Percentiles rank a stretch among this genome's conserved stretches.
These are phyloP conservation scores for Catamblyrhynchus diadema DNA, from an alignment of 2,797 vertebrate genomes.

Conservation along the genomic window DNA sequence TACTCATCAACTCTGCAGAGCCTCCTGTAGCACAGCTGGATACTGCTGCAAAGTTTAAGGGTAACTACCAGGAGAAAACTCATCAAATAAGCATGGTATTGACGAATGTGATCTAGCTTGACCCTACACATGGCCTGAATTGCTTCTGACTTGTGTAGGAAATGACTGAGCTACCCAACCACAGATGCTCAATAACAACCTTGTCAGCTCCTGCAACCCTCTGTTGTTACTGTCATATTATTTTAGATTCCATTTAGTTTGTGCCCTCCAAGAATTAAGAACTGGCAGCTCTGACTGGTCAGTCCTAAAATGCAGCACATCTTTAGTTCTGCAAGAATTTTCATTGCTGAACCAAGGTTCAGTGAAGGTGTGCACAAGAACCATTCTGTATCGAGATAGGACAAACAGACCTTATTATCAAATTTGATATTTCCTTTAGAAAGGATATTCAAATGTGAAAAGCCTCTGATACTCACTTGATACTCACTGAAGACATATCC, in stretches of 20 bases:
- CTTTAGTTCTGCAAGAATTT: background rate
- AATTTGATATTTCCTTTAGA: background rate
- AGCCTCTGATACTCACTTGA: background rate
- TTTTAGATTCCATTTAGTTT: background rate
- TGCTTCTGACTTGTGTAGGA: background rate
- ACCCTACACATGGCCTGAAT: background rate
- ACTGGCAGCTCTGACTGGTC: background rate
- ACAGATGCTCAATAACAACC: background rate
- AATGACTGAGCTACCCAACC: background rate
- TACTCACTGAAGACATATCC: background rate
- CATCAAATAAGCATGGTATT: background rate
- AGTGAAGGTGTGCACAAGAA: background rate
- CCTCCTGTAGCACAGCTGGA: background rate
- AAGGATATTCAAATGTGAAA: background rate
- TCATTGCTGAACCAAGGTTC: background rate
- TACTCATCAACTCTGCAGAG: background rate
- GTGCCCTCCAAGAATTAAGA: background rate
- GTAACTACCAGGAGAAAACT: background rate
- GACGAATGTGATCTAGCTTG: background rate
- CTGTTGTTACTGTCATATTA: background rate
- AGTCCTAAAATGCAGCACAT: background rate
- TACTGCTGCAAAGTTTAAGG: background rate
- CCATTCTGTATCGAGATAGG: background rate
- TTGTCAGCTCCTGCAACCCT: background rate
- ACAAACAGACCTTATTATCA: background rate